Evolutionary conservation across 2,797 vertebrate species (phyloP).

Genomic region (Oryzias dopingdopingensis): DNA sequence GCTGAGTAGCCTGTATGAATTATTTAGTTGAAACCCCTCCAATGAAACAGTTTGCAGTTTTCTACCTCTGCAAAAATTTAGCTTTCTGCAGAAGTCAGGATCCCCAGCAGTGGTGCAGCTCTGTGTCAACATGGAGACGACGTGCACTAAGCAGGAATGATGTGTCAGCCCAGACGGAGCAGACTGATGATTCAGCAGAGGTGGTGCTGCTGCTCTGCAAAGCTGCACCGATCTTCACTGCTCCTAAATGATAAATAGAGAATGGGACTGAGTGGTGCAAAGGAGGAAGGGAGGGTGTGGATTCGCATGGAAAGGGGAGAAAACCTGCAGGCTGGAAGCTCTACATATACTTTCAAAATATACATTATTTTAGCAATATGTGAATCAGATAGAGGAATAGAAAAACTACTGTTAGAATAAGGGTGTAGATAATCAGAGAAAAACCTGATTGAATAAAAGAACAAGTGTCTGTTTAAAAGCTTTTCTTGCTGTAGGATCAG

Average conservation of each 20-base stretch:
- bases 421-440: too few relatives aligned
- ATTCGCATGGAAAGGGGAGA: constrained; percentile 16
- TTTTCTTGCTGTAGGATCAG: constrained; percentile 3
- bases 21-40: constrained; percentile 36
- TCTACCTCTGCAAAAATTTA: background rate
- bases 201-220: constrained; percentile 22
- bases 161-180: constrained; percentile 59
- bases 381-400: too few relatives aligned
- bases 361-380: too few relatives aligned
- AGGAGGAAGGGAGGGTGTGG: constrained; percentile 11
- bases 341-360: background rate
- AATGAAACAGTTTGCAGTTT: constrained; percentile 11
- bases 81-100: constrained; percentile 13
- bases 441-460: too few relatives aligned
- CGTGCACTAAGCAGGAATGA: constrained; percentile 29
- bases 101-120: constrained; percentile 11
- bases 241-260: constrained; percentile 47
- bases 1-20: constrained; percentile 52
- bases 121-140: constrained; percentile 29
- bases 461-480: too few relatives aligned
- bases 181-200: constrained; percentile 73
- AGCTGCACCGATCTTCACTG: constrained; percentile 31
- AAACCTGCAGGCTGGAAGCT: constrained; percentile 26
- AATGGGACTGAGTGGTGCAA: constrained; percentile 35
- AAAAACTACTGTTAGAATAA: too few relatives aligned